These are phyloP conservation scores for Aphrophora alni DNA, from an alignment of 2,888 invertebrate species.

Conservation along the genomic window DNA sequence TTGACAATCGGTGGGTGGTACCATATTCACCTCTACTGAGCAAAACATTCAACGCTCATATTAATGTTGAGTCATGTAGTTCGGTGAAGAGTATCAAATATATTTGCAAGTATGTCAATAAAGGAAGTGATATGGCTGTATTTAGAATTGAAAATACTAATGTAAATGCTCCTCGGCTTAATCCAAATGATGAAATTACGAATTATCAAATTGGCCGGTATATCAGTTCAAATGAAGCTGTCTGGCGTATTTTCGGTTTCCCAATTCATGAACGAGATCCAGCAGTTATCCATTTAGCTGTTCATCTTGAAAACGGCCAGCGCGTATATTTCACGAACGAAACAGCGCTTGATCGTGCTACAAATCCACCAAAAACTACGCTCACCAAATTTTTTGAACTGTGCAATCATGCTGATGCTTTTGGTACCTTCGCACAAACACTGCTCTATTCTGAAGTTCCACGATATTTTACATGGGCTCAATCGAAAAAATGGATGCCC, in stretches of 20 bases:
- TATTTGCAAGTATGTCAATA: constrained; percentile 54
- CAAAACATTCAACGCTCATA: constrained; percentile 52
- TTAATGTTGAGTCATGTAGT: constrained; percentile 54
- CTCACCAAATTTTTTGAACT: constrained; percentile 48
- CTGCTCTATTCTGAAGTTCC: constrained; percentile 47
- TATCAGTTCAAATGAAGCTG: constrained; percentile 52
- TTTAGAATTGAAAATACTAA: constrained; percentile 9
- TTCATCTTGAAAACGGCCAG: constrained; percentile 53
- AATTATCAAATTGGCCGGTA: constrained; percentile 49
- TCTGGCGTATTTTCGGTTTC: constrained; percentile 52
- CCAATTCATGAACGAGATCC: constrained; percentile 53
- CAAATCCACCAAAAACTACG: constrained; percentile 41
- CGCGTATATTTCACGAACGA: too few species aligned
- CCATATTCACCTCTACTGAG: constrained; percentile 45
- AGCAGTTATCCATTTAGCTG: constrained; percentile 51
- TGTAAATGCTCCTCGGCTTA: neutral
- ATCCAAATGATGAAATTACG: constrained; percentile 47
- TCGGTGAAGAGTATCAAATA: constrained; percentile 57
- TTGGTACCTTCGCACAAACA: constrained; percentile 41
- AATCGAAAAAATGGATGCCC: neutral
- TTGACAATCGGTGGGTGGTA: constrained; percentile 48
- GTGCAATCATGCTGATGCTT: constrained; percentile 36
- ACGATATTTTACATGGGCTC: constrained; percentile 45
- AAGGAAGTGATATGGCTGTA: constrained; percentile 45
- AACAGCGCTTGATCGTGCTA: too few species aligned